These are phyloP conservation scores for Presbytis comata DNA, from an alignment of 2,797 vertebrate genomes.

Conservation along the genomic window DNA sequence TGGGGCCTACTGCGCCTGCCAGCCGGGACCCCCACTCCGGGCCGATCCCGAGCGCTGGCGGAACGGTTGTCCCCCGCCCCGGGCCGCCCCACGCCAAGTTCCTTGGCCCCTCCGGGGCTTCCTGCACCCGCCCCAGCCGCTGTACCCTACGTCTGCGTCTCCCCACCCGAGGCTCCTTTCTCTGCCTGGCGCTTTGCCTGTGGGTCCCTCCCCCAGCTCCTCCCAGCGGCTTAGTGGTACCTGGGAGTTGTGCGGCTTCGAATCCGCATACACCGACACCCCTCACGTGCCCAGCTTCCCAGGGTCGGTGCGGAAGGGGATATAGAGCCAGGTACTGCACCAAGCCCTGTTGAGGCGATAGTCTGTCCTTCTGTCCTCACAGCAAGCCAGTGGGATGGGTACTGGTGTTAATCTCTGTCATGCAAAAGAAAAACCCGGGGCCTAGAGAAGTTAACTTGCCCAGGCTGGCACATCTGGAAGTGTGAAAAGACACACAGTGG, in stretches of 20 bases:
- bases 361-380: neutral
- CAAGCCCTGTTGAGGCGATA: neutral
- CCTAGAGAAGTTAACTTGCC: constrained; percentile 63
- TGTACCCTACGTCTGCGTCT: neutral
- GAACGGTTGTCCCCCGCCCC: neutral
- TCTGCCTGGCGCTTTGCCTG: constrained; percentile 42
- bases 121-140: constrained; percentile 31
- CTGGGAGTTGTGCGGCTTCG: constrained; percentile 64
- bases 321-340: neutral
- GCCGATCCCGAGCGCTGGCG: neutral
- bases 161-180: constrained; percentile 25
- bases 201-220: constrained; percentile 56
- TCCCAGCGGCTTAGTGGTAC: constrained; percentile 72
- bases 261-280: neutral
- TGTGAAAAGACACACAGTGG: neutral
- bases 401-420: neutral
- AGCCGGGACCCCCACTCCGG: neutral
- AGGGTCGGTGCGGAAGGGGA: neutral
- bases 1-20: constrained; percentile 50
- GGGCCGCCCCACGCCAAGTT: neutral
- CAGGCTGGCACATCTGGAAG: neutral
- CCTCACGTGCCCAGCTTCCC: neutral
- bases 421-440: constrained; percentile 40
- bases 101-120: constrained; percentile 4
- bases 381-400: constrained; percentile 12